Evolutionary conservation across 2,888 invertebrate genomes (phyloP).

Genomic region (Phanerotoma sp.): DNA sequence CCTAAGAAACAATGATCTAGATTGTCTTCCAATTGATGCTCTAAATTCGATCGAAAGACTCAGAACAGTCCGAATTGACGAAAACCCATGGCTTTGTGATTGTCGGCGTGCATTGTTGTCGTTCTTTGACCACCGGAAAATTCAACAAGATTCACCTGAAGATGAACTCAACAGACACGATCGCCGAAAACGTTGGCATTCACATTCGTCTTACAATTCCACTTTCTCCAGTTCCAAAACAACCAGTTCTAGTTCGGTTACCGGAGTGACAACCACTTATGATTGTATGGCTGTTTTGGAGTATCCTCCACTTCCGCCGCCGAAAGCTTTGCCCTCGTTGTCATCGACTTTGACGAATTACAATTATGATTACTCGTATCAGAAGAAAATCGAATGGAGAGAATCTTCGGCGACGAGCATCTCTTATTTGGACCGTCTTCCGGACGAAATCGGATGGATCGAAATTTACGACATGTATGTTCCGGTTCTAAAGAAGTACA

Average conservation of each 20-base stretch:
- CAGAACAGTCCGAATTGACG: constrained; percentile 38
- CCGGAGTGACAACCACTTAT: constrained; percentile 12
- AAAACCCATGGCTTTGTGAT: constrained; percentile 47
- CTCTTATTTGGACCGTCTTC: constrained; percentile 35
- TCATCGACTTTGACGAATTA: background rate
- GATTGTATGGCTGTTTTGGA: constrained; percentile 42
- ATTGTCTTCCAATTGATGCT: constrained; percentile 42
- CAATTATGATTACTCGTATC: constrained; percentile 11
- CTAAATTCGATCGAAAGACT: constrained; percentile 33
- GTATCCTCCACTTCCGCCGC: constrained; percentile 32
- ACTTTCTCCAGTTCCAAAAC: no score
- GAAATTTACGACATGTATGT: constrained; percentile 38
- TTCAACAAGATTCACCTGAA: constrained; percentile 27
- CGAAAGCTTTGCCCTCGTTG: background rate
- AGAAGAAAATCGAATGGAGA: constrained; percentile 30
- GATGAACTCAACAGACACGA: background rate
- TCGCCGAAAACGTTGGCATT: constrained; percentile 7
- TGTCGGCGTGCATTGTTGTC: constrained; percentile 35
- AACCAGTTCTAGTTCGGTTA: no score
- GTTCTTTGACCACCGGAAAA: constrained; percentile 33
- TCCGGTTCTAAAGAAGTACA: constrained; percentile 35
- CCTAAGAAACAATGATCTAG: constrained; percentile 44
- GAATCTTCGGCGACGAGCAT: constrained; percentile 24
- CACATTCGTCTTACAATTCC: background rate
- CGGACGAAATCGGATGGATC: constrained; percentile 43